Percentiles rank a stretch among this genome's conserved stretches.
Conservation (phyloP, 2,888 invertebrate species). For the Napeogenes sylphis region DNA sequence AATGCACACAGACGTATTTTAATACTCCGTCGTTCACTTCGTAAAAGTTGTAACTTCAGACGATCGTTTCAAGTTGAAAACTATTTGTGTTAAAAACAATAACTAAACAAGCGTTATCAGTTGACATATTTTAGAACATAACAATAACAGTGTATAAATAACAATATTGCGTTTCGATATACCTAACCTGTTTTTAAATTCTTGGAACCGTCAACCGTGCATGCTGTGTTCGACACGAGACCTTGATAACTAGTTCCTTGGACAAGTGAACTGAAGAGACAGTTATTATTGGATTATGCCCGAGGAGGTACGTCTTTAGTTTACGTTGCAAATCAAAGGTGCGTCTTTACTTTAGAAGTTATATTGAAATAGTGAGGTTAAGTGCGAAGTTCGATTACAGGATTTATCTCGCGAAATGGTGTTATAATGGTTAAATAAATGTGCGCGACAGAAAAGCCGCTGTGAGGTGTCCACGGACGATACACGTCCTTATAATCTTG, state of each 20-base stretch:
- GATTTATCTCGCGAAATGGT: constrained; percentile 57
- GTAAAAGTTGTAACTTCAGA: constrained; percentile 41
- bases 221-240: constrained; percentile 69
- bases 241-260: constrained; percentile 78
- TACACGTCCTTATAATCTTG: constrained; percentile 52
- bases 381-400: constrained; percentile 56
- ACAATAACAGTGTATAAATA: constrained; percentile 27
- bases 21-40: constrained; percentile 52
- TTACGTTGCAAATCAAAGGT: constrained; percentile 61
- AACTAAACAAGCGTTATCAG: constrained; percentile 19
- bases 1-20: constrained; percentile 46
- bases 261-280: constrained; percentile 71
- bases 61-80: constrained; percentile 28
- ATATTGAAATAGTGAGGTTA: constrained; percentile 54
- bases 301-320: constrained; percentile 75
- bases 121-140: constrained; percentile 32
- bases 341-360: constrained; percentile 51
- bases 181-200: constrained; percentile 60
- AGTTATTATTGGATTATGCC: constrained; percentile 75
- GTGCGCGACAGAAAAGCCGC: constrained; percentile 59
- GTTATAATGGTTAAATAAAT: constrained; percentile 63
- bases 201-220: constrained; percentile 71
- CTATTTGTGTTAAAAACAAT: constrained; percentile 18
- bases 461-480: constrained; percentile 58
- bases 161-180: constrained; percentile 50